Conservation (phyloP, 2,888 invertebrate genomes). For the Melikaiella ostensackeni region DNA sequence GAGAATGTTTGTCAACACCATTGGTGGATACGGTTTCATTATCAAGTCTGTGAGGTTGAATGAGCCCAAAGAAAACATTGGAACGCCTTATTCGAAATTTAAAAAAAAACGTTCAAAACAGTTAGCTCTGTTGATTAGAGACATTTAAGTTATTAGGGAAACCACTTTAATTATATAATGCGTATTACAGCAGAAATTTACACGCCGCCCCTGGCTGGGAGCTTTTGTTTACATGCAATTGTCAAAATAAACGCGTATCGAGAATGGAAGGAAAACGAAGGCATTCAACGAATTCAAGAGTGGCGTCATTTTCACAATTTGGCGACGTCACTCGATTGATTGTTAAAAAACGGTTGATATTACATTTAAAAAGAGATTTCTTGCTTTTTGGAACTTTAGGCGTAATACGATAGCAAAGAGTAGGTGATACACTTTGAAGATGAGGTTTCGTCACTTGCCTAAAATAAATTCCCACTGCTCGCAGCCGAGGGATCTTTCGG, state of each 20-base stretch:
- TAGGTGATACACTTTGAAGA: slow-evolving; percentile 37
- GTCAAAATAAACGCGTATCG: slow-evolving; percentile 63
- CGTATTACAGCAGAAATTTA: slow-evolving; percentile 51
- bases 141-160: background rate
- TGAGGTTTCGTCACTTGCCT: slow-evolving; percentile 83
- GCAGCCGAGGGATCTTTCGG: slow-evolving; percentile 96
- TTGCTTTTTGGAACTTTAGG: slow-evolving; percentile 51
- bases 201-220: slow-evolving; percentile 56
- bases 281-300: slow-evolving; percentile 9
- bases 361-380: background rate
- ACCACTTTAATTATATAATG: slow-evolving; percentile 67
- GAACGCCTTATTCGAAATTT: background rate
- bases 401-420: slow-evolving; percentile 58
- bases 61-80: background rate
- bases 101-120: background rate
- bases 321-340: background rate
- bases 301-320: slow-evolving; percentile 26
- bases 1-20: slow-evolving; percentile 32
- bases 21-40: slow-evolving; percentile 23
- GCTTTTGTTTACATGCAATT: slow-evolving; percentile 71
- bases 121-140: background rate
- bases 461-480: slow-evolving; percentile 99
- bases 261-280: slow-evolving; percentile 35
- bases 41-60: slow-evolving; percentile 14
- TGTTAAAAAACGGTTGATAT: background rate